Percentiles rank a stretch among this genome's conserved stretches.
phyloP scores from a whole-genome alignment of 2,113 vertebrate species.

The Siniperca knerii region DNA sequence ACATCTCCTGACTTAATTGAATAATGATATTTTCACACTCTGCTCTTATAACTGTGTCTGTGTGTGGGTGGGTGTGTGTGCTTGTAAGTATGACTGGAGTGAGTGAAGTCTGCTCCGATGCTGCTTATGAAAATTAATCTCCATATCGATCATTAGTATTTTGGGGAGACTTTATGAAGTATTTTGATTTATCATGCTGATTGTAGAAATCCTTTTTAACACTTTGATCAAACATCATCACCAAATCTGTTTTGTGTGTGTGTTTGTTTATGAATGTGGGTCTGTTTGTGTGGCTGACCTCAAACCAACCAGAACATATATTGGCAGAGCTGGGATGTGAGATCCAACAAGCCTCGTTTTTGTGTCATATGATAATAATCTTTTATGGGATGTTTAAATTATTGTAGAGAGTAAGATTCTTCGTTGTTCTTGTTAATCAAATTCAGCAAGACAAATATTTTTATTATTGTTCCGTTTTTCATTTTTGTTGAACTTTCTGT shows the following conservation, averaged over 20 bases:
- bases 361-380: neutral
- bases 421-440: neutral
- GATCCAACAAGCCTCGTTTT: slow-evolving; percentile 55
- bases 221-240: slow-evolving; percentile 61
- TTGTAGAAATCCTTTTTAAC: slow-evolving; percentile 46
- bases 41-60: slow-evolving; percentile 62
- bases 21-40: slow-evolving; percentile 60
- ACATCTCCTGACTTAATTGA: slow-evolving; percentile 63
- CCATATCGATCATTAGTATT: slow-evolving; percentile 40
- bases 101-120: slow-evolving; percentile 24
- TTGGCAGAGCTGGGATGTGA: slow-evolving; percentile 79
- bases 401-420: neutral
- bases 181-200: slow-evolving; percentile 49
- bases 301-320: slow-evolving; percentile 65
- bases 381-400: neutral
- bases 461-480: neutral
- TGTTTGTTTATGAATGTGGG: slow-evolving; percentile 42
- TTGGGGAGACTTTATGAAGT: slow-evolving; percentile 21
- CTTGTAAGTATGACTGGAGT: slow-evolving; percentile 30
- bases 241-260: slow-evolving; percentile 38
- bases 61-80: slow-evolving; percentile 30
- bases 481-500: neutral
- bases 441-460: neutral
- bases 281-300: slow-evolving; percentile 64
- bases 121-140: slow-evolving; percentile 27